Evolutionary conservation across 2,113 vertebrate species (phyloP).

Genomic region (Dunckerocampus dactyliophorus): DNA sequence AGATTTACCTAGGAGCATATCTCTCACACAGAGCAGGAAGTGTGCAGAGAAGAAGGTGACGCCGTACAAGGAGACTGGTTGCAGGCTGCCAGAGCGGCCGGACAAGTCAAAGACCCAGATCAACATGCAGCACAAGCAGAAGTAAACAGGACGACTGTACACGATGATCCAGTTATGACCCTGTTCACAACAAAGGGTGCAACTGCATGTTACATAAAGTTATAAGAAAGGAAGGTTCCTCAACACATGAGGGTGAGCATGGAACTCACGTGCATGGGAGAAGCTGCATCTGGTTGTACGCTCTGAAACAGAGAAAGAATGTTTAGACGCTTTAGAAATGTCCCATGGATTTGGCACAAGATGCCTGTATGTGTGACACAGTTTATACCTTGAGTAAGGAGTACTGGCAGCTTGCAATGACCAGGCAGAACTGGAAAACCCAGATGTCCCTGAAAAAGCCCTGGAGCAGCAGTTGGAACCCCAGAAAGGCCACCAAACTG

Average conservation of each 20-base stretch:
- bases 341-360: not conserved
- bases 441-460: constrained; percentile 98
- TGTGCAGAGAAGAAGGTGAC: constrained; percentile 85
- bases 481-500: constrained; percentile 95
- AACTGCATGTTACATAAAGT: not conserved
- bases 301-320: constrained; percentile 69
- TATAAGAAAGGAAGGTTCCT: not conserved
- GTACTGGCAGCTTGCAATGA: constrained; percentile 98
- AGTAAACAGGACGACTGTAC: constrained; percentile 98
- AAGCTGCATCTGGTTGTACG: constrained; percentile 87
- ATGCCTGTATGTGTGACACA: not conserved
- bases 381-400: constrained; percentile 88
- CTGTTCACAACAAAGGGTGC: constrained; percentile 65
- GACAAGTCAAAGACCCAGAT: constrained; percentile 90
- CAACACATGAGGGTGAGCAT: not conserved
- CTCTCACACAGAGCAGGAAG: constrained; percentile 88
- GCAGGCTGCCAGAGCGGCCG: constrained; percentile 85
- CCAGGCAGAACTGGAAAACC: constrained; percentile 98
- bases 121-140: constrained; percentile 95
- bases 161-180: constrained; percentile 99
- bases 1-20: constrained; percentile 89
- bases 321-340: not conserved
- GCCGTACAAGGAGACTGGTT: constrained; percentile 87
- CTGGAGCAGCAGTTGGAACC: constrained; percentile 89
- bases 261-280: constrained; percentile 87